These are phyloP conservation scores for Taphrorychus bicolor DNA, from an alignment of 2,888 invertebrate species.

Conservation along the genomic window DNA sequence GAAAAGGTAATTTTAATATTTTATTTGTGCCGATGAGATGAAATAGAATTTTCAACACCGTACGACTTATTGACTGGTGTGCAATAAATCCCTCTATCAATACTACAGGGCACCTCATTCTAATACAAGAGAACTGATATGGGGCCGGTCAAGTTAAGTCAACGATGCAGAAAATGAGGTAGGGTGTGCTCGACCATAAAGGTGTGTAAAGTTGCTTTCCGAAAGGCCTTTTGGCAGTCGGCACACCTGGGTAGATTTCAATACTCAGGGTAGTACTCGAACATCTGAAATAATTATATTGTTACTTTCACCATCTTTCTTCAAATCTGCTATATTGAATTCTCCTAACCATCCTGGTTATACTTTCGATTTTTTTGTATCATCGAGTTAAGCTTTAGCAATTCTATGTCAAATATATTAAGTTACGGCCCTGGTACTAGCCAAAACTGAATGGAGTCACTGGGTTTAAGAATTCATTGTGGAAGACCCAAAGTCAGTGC, in stretches of 20 bases:
- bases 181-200: constrained; percentile 54
- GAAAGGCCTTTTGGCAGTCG: constrained; percentile 54
- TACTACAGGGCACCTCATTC: constrained; percentile 34
- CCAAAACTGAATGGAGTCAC: constrained; percentile 56
- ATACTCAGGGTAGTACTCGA: neutral
- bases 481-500: constrained; percentile 55
- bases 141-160: constrained; percentile 53
- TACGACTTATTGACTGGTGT: neutral
- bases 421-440: constrained; percentile 49
- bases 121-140: constrained; percentile 45
- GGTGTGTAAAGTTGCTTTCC: constrained; percentile 52
- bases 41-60: no score
- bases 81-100: neutral
- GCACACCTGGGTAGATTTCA: constrained; percentile 55
- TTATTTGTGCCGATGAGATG: no score
- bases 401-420: no score
- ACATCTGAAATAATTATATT: no score
- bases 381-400: no score
- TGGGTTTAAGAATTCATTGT: constrained; percentile 58
- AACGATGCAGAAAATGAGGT: constrained; percentile 59
- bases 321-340: no score
- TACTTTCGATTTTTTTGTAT: no score
- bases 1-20: no score
- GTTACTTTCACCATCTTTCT: no score
- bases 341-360: no score